Conservation (phyloP, 2,113 vertebrate genomes). For the Nematolebias whitei region DNA sequence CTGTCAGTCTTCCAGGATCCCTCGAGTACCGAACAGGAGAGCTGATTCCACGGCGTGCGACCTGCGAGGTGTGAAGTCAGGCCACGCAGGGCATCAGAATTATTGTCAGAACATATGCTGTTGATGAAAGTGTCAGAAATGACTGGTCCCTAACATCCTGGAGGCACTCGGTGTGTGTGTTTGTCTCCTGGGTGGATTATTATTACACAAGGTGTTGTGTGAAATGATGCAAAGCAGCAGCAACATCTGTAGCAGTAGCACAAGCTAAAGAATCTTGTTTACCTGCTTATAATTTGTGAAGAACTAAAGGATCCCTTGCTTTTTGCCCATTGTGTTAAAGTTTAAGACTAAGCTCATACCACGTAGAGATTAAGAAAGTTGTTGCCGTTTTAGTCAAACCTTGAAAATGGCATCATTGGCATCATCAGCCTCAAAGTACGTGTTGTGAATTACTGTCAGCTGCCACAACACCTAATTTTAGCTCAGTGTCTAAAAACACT, state of each 20-base stretch:
- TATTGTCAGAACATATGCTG: slow-evolving; percentile 75
- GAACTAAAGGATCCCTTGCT: too few species aligned
- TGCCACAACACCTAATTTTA: too few species aligned
- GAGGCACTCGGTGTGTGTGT: slow-evolving; percentile 50
- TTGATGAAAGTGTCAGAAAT: slow-evolving; percentile 76
- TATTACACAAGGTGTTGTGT: slow-evolving; percentile 43
- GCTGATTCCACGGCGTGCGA: slow-evolving; percentile 61
- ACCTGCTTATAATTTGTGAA: slow-evolving; percentile 12
- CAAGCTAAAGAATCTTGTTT: neutral
- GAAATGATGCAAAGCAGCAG: slow-evolving; percentile 18
- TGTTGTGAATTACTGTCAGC: too few species aligned
- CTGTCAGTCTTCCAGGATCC: slow-evolving; percentile 72
- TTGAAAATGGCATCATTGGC: too few species aligned
- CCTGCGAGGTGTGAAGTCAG: slow-evolving; percentile 61
- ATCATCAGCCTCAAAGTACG: too few species aligned
- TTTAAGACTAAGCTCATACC: too few species aligned
- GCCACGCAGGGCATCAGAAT: slow-evolving; percentile 72
- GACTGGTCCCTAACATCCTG: slow-evolving; percentile 67
- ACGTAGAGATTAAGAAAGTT: too few species aligned
- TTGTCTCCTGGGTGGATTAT: slow-evolving; percentile 68
- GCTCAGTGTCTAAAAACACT: too few species aligned
- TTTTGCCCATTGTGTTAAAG: too few species aligned
- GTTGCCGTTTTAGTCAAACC: too few species aligned
- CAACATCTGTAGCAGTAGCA: neutral
- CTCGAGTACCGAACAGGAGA: slow-evolving; percentile 66